These are phyloP conservation scores for Cetonia aurata DNA, from an alignment of 2,888 invertebrate species.

Conservation along the genomic window DNA sequence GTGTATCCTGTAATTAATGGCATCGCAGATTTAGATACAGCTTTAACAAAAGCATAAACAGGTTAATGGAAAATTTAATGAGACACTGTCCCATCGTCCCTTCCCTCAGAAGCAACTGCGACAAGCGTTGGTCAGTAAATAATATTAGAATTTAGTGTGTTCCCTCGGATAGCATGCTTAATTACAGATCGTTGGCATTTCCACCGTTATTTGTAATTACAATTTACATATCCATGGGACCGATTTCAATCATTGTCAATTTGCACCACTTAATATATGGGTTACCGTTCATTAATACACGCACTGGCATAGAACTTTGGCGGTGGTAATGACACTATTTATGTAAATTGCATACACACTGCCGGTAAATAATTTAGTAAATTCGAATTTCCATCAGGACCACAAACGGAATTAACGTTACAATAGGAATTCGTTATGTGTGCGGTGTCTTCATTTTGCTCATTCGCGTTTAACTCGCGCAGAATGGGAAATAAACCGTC, in stretches of 20 bases:
- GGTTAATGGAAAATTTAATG: too few relatives aligned
- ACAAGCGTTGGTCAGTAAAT: neutral
- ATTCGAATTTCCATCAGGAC: slow-evolving; percentile 34
- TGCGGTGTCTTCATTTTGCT: slow-evolving; percentile 19
- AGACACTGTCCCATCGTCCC: too few relatives aligned
- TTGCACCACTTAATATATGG: slow-evolving; percentile 48
- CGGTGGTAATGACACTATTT: slow-evolving; percentile 35
- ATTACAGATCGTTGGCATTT: slow-evolving; percentile 36
- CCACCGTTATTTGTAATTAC: slow-evolving; percentile 36
- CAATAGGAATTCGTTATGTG: slow-evolving; percentile 33
- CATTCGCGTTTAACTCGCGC: slow-evolving; percentile 6
- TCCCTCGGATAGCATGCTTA: slow-evolving; percentile 29
- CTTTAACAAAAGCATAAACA: too few relatives aligned
- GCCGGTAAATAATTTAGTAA: slow-evolving; percentile 31
- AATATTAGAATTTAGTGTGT: neutral
- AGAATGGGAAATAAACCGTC: slow-evolving; percentile 25
- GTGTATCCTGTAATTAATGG: too few relatives aligned
- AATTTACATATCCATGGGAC: slow-evolving; percentile 47
- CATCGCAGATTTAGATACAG: too few relatives aligned
- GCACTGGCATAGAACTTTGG: slow-evolving; percentile 23
- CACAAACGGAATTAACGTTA: slow-evolving; percentile 23
- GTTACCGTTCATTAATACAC: slow-evolving; percentile 48
- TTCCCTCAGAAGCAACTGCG: too few relatives aligned
- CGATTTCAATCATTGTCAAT: slow-evolving; percentile 50
- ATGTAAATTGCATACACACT: slow-evolving; percentile 29